Evolutionary conservation across 2,888 invertebrate species (phyloP).

Genomic region (Orthosia gracilis): DNA sequence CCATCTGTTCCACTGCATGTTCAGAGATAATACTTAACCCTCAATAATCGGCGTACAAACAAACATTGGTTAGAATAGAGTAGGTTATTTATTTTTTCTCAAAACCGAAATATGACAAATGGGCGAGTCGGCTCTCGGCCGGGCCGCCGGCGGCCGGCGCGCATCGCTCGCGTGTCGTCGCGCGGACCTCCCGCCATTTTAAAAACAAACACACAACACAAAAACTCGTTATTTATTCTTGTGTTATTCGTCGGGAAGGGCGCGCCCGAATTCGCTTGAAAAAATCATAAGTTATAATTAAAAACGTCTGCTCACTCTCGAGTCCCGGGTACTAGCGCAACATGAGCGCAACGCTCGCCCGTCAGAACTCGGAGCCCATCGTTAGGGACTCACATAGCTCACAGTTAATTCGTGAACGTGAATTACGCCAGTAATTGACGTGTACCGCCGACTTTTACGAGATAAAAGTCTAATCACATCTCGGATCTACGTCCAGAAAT

Average conservation of each 20-base stretch:
- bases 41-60: conserved; percentile 88
- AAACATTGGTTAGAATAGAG: conserved; percentile 88
- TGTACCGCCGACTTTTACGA: conserved; percentile 75
- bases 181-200: conserved; percentile 91
- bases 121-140: conserved; percentile 82
- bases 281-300: conserved; percentile 90
- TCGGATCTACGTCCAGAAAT: conserved; percentile 79
- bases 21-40: conserved; percentile 87
- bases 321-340: conserved; percentile 41
- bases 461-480: conserved; percentile 81
- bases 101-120: conserved; percentile 90
- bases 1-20: conserved; percentile 83
- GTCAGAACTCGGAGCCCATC: conserved; percentile 19
- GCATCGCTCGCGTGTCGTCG: conserved; percentile 90
- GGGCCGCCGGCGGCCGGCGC: conserved; percentile 72
- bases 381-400: conserved; percentile 33
- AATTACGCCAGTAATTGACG: conserved; percentile 69
- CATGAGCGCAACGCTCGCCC: conserved; percentile 23
- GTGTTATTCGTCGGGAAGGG: conserved; percentile 89
- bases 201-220: conserved; percentile 90
- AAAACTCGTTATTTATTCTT: conserved; percentile 91
- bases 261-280: conserved; percentile 89
- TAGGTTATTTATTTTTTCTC: conserved; percentile 89
- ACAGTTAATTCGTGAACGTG: conserved; percentile 54
- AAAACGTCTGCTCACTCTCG: conserved; percentile 80